These are phyloP conservation scores for Odontomachus brunneus DNA, from an alignment of 1,140 invertebrate species.

Conservation along the genomic window DNA sequence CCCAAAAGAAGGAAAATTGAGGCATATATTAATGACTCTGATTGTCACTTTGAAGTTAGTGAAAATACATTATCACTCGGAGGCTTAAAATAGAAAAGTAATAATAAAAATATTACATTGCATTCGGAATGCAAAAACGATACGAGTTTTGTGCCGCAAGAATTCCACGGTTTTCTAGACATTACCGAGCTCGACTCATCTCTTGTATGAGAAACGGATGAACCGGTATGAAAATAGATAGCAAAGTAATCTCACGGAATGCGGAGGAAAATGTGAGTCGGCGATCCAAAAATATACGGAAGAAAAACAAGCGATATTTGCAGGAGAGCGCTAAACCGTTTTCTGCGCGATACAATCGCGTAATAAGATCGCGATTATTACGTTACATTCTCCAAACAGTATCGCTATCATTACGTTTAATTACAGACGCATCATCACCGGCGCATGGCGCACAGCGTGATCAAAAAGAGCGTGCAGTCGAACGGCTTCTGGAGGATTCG, in stretches of 20 bases:
- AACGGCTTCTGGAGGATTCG: slow-evolving; percentile 64
- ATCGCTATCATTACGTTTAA: slow-evolving; percentile 24
- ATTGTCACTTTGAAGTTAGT: too few species aligned
- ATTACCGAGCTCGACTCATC: slow-evolving; percentile 41
- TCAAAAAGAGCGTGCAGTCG: slow-evolving; percentile 51
- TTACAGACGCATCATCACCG: slow-evolving; percentile 62
- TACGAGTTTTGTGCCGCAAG: background rate
- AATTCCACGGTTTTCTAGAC: slow-evolving; percentile 58
- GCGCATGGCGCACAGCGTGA: slow-evolving; percentile 43
- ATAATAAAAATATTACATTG: background rate
- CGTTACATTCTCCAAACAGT: background rate
- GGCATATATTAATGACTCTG: too few species aligned
- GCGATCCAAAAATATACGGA: slow-evolving; percentile 81
- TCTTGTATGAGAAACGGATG: slow-evolving; percentile 67
- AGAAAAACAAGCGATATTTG: slow-evolving; percentile 75
- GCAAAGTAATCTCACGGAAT: slow-evolving; percentile 81
- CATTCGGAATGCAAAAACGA: background rate
- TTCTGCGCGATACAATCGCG: background rate
- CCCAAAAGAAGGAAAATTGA: too few species aligned
- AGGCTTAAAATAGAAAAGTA: background rate
- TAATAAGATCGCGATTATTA: background rate
- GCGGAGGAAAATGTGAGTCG: slow-evolving; percentile 81
- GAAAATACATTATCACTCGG: too few species aligned
- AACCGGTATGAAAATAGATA: slow-evolving; percentile 80
- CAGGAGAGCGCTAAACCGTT: slow-evolving; percentile 2